These are phyloP conservation scores for Pachycephus smyrnensis DNA, from an alignment of 2,888 invertebrate species.

Conservation along the genomic window DNA sequence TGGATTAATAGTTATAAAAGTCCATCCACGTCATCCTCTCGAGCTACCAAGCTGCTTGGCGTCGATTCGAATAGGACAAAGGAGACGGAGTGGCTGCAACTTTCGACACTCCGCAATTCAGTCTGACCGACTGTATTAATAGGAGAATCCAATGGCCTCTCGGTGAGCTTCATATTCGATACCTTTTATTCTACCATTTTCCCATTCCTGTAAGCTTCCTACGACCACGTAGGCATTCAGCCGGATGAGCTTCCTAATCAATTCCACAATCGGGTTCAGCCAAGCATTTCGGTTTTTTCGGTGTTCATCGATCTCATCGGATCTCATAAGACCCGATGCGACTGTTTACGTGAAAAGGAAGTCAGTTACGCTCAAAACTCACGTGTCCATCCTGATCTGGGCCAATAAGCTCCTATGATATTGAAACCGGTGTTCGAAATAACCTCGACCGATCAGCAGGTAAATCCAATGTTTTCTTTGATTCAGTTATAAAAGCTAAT, in stretches of 20 bases:
- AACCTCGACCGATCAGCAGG: not conserved
- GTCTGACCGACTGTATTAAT: not conserved
- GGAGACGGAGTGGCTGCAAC: not conserved
- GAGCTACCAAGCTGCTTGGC: not conserved
- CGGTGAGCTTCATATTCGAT: not conserved
- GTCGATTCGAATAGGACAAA: not conserved
- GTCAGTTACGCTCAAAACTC: conserved; percentile 45
- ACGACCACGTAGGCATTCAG: not conserved
- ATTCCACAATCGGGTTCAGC: not conserved
- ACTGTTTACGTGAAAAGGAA: conserved; percentile 26
- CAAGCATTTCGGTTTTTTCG: not conserved
- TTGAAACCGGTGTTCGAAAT: not conserved
- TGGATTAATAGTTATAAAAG: not conserved
- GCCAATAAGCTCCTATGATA: conserved; percentile 50
- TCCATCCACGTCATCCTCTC: not conserved
- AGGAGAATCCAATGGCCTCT: not conserved
- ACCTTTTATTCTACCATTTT: not conserved
- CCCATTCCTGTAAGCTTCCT: not conserved
- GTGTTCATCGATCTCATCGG: not conserved
- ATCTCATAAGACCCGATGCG: not conserved
- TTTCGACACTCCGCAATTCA: not conserved
- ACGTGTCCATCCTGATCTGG: conserved; percentile 46
- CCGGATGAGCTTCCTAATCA: not conserved
- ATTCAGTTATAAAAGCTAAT: not conserved
- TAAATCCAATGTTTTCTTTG: not conserved